Evolutionary conservation across 2,888 invertebrate species (phyloP), one percentile per base, ranked within the genome.

Genomic region (Temnothorax unifasciatus): DNA sequence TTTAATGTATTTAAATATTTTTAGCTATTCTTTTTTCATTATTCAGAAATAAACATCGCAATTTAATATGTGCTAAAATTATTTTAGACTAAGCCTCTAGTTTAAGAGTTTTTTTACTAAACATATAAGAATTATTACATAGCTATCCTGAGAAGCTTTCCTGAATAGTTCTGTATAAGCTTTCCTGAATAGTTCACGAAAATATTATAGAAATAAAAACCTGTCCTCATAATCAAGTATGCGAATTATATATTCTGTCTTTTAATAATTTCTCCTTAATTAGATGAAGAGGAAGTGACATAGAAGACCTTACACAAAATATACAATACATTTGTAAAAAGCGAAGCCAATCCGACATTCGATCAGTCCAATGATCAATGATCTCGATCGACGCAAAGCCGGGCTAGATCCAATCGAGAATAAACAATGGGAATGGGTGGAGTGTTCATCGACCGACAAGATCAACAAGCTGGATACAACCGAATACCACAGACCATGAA

Each of bases 401-500:
- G 38, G 3, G 50, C 50, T 29, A 15, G 25, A 38, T 15, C 50
- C 8, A 13, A 64, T 41, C 15, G 47, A 64, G 52, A 57, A 38
- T 18, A 13, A 73, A 3, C 50, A 21, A 63, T n/a, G 6, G 50
- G 18, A 2, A 64, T 38, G 66, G 8, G 5, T 41, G 52, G 29
- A 15, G 57, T 21, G 21, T 52, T 44, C 34, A 59, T 59, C 21
- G 63, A 21, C 50, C 50, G 57, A 34, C 57, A 71, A 79, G 71
- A 59, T 59, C 50, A 47, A 71, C 73, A 71, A 79, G 57, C 57
- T 29, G 38, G 13, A 47, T 59, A 47, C 84, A 68, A 69, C 54
- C 66, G 68, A 52, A 82, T 82, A 90, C 89, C 88, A 85, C 85
- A 85, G 86, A 87, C 89, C 87, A 87, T 90, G 89, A 90, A 92